Evolutionary conservation across 2,797 vertebrate species (phyloP).

Genomic region (Cuniculus paca): DNA sequence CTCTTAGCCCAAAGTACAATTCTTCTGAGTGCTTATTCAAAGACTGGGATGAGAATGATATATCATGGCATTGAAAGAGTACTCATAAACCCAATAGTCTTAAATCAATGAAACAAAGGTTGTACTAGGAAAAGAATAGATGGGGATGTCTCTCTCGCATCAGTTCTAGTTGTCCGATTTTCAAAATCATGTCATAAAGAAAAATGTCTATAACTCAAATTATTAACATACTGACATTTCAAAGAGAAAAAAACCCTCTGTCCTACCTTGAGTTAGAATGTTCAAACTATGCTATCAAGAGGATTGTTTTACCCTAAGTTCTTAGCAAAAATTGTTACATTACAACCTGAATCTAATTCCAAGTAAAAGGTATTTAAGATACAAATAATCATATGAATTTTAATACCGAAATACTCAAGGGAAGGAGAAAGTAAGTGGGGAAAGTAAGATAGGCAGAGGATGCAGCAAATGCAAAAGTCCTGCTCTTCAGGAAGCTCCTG

Average conservation of each 20-base stretch:
- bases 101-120: slow-evolving; percentile 25
- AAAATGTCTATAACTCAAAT: slow-evolving; percentile 40
- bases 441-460: not conserved
- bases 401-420: slow-evolving; percentile 25
- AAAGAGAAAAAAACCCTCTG: not conserved
- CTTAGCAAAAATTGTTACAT: slow-evolving; percentile 18
- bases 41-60: not conserved
- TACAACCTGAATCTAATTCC: slow-evolving; percentile 31
- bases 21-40: not conserved
- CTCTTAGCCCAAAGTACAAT: not conserved
- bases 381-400: not conserved
- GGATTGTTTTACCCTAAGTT: slow-evolving; percentile 38
- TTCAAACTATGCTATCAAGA: slow-evolving; percentile 23
- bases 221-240: slow-evolving; percentile 54
- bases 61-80: not conserved
- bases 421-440: not conserved
- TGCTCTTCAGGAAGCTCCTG: not conserved
- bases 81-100: not conserved
- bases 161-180: not conserved
- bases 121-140: slow-evolving; percentile 34
- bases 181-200: slow-evolving; percentile 45
- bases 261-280: slow-evolving; percentile 22
- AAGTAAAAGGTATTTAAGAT: slow-evolving; percentile 20
- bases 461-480: not conserved
- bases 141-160: not conserved